Base-by-base conservation (phyloP, 1,140 invertebrate genomes). In the Eciton burchellii region DNA sequence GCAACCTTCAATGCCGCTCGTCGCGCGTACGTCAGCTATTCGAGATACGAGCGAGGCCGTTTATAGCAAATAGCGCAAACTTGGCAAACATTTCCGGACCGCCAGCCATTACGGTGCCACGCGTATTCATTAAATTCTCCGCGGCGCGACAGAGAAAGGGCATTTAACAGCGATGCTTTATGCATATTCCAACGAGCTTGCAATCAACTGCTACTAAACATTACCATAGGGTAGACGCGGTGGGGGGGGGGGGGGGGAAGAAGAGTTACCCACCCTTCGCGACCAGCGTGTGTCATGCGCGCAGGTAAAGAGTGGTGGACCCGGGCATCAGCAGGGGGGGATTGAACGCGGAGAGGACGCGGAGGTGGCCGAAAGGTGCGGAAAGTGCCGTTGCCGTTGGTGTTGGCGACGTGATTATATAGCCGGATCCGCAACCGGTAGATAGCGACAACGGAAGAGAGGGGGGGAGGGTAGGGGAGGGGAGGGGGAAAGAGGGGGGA, bases 161-260 rank as follows among this genome's bases (percentile, higher is more conserved):
- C 86, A 88, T 88, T 88, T 88, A 88, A 85, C 79, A 76, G 81
- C 68, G 83, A 74, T 74, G 86, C 79, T 88, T 88, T 86, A 88
- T 86, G 87, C 87, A 86, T 89, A 82, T 89, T 84, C 82, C 88
- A 88, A 89, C 82, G 82, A 89, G 87, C 87, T 89, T 89, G 87
- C 77, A 88, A 89, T 88, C 88, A 89, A 88, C 87, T 88, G 72
- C 71, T 84, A 88, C 81, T 86, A 89, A 89, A 89, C 84, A 88
- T 86, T 81, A 84, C 59, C 86, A n/a, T n/a, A n/a, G n/a, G n/a
- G n/a, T n/a, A n/a, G n/a, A n/a, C n/a, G n/a, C n/a, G n/a, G 57
- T 71, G 81, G 35, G 35, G 35, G 2, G 35, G 35, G 35, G 35
- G 6, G 6, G 35, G 35, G 35, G 35, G 35, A 35, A 35, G 84